These are phyloP conservation scores for Trematomus bernacchii DNA, from an alignment of 2,797 vertebrate species.

Conservation along the genomic window DNA sequence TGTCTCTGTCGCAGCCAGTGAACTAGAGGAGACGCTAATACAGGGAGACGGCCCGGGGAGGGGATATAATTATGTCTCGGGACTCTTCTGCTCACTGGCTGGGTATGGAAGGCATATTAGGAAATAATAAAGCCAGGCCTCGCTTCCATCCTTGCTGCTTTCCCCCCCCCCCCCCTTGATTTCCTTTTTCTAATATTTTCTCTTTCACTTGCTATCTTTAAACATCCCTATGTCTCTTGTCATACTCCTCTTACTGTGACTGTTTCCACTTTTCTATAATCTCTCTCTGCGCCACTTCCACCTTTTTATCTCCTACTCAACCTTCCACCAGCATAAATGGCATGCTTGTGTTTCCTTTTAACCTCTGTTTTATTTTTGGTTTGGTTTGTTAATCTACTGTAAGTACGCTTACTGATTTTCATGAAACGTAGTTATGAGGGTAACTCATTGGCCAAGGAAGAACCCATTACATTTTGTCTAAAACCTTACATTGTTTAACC, in stretches of 20 bases:
- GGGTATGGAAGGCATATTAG: slow-evolving; percentile 85
- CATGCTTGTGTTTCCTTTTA: not conserved
- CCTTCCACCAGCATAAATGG: slow-evolving; percentile 1
- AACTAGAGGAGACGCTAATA: slow-evolving; percentile 89
- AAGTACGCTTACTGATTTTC: no score
- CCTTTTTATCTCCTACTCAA: not conserved
- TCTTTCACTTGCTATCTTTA: slow-evolving; percentile 45
- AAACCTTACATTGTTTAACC: no score
- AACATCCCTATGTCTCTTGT: slow-evolving; percentile 45
- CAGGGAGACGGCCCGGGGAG: slow-evolving; percentile 87
- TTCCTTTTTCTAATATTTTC: slow-evolving; percentile 43
- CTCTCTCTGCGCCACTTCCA: slow-evolving; percentile 10
- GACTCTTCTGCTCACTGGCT: slow-evolving; percentile 84
- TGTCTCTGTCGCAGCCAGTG: slow-evolving; percentile 90
- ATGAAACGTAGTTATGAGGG: no score
- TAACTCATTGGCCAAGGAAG: no score
- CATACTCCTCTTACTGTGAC: slow-evolving; percentile 43
- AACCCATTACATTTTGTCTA: no score
- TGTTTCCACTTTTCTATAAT: slow-evolving; percentile 22
- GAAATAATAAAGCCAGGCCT: slow-evolving; percentile 83
- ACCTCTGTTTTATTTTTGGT: no score
- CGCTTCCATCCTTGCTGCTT: slow-evolving; percentile 51
- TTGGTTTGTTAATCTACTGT: no score
- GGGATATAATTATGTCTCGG: slow-evolving; percentile 90
- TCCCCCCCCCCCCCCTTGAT: slow-evolving; percentile 31